Evolutionary conservation across 2,113 vertebrate species (phyloP).

Genomic region (Pachyramphus minor): DNA sequence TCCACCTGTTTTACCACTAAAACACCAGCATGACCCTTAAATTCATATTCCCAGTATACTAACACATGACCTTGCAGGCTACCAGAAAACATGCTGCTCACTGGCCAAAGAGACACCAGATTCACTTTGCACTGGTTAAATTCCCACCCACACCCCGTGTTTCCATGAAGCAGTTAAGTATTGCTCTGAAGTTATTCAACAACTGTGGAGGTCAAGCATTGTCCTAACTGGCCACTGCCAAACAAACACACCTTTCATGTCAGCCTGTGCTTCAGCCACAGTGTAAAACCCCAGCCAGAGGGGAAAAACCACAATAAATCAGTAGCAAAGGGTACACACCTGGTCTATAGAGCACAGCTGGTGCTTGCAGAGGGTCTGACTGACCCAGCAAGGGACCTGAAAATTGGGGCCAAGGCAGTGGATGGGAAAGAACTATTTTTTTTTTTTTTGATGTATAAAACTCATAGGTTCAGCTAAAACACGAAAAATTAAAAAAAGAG

Average conservation of each 20-base stretch:
- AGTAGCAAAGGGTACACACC: background rate
- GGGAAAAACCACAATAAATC: background rate
- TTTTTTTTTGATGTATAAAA: background rate
- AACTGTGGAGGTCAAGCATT: conserved; percentile 29
- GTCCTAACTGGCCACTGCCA: background rate
- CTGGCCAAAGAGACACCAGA: background rate
- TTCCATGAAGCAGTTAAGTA: background rate
- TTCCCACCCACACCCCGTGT: background rate
- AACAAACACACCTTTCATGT: background rate
- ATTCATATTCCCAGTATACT: background rate
- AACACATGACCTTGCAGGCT: background rate
- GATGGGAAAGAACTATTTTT: background rate
- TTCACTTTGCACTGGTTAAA: background rate
- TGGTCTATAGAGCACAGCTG: background rate
- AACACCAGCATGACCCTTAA: background rate
- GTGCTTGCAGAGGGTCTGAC: background rate
- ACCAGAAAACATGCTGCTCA: background rate
- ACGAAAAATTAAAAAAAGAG: conserved; percentile 29
- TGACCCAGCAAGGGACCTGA: background rate
- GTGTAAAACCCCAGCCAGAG: background rate
- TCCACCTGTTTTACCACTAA: background rate
- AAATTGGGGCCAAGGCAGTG: background rate
- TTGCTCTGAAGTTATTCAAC: conserved; percentile 24
- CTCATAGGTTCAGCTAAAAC: conserved; percentile 55
- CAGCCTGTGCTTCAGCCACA: background rate